These are phyloP conservation scores for Drosophila mimica DNA, from an alignment of 2,888 invertebrate genomes.

Conservation along the genomic window DNA sequence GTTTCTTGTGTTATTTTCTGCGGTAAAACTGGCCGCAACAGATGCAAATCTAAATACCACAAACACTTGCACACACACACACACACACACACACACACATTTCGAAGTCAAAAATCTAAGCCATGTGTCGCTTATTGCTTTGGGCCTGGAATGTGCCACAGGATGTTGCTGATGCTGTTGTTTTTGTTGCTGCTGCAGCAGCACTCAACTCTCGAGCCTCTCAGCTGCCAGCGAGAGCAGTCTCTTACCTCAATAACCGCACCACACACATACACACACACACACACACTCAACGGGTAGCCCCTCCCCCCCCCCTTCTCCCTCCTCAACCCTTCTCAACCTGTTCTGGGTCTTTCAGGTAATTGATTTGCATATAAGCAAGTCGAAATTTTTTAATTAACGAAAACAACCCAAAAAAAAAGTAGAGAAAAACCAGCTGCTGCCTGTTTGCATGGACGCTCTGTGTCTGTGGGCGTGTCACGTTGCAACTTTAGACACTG, in stretches of 20 bases:
- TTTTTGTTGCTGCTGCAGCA: not conserved
- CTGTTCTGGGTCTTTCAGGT: conserved; percentile 38
- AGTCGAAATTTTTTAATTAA: conserved; percentile 72
- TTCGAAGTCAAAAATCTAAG: conserved; percentile 1
- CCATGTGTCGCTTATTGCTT: conserved; percentile 40
- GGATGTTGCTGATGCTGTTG: conserved; percentile 14
- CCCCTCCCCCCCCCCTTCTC: too few relatives aligned
- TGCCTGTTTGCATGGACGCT: conserved; percentile 28
- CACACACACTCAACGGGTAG: not conserved
- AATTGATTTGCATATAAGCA: conserved; percentile 78
- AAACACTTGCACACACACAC: not conserved
- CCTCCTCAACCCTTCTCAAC: not conserved
- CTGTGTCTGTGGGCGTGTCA: conserved; percentile 27
- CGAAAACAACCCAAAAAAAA: conserved; percentile 47
- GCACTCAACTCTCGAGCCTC: conserved; percentile 4
- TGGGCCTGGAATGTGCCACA: conserved; percentile 12
- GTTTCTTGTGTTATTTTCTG: conserved; percentile 3
- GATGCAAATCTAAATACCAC: conserved; percentile 33
- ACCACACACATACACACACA: not conserved
- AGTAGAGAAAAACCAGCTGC: conserved; percentile 14
- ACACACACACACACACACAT: conserved; percentile 6
- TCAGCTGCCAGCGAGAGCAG: conserved; percentile 14
- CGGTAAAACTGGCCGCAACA: conserved; percentile 6
- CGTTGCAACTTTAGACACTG: conserved; percentile 68
- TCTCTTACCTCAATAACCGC: conserved; percentile 8